Evolutionary conservation across 2,888 invertebrate species (phyloP), one percentile per base, ranked within the genome.

Genomic region (Papilio demoleus): DNA sequence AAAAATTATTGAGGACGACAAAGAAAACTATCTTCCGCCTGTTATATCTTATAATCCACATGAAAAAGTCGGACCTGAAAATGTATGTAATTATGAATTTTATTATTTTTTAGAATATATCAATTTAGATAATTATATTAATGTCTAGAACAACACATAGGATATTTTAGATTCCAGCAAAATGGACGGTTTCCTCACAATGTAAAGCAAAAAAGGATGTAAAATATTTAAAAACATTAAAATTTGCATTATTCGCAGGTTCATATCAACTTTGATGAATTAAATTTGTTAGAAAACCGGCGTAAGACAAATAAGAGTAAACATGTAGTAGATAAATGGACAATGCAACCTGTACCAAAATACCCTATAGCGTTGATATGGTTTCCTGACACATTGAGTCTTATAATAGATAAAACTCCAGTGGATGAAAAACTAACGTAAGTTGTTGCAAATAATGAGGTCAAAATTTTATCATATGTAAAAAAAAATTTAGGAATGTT

Each of bases 31-130:
- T 71, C 74, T 86, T 27, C 86, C 87, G 11, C 81, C 81, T 11
- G n/a, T 79, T 12, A 77, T 87, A 71, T 74, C 71, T 65, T 77
- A 70, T 67, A 87, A 87, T 71, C 75, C 75, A 63, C 78, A 82
- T 27, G 74, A 77, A 62, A 84, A 74, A 77, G 72, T 87, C 36
- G 65, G 72, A 50, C 74, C 83, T 38, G 77, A 80, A 67, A 66
- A 81, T 76, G 87, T 84, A 74, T 27, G 64, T 60, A 68, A 22
- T 58, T 56, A 31, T 31, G 6, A 17, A 2, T 8, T n/a, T 24
- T 53, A n/a, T n/a, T n/a, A n/a, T n/a, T n/a, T n/a, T n/a, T n/a
- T n/a, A n/a, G n/a, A n/a, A n/a, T n/a, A n/a, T n/a, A n/a, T n/a
- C n/a, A n/a, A n/a, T n/a, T n/a, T n/a, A n/a, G n/a, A n/a, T n/a